Evolutionary conservation across 2,113 vertebrate species (phyloP), one percentile per base, ranked within the genome.

Genomic region (Deroptyus accipitrinus): DNA sequence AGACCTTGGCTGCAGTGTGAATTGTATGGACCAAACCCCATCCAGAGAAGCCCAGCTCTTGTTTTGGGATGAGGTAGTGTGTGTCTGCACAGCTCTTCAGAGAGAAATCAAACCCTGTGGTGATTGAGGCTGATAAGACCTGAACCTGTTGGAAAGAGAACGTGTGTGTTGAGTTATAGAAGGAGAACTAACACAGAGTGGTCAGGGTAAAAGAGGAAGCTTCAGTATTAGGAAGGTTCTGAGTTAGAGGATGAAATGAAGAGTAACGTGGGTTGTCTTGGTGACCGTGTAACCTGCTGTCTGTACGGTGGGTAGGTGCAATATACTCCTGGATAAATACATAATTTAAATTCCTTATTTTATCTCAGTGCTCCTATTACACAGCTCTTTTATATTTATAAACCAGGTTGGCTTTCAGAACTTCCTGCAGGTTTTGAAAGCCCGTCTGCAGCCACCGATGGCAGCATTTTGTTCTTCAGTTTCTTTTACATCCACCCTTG

Each of bases 61-160:
- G 13, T 12, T 42, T 10, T 42, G 79, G 37, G 57, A 15, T 28
- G 37, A 52, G 67, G 18, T 22, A 19, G 41, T 1, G 0, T 55
- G 35, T 1, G 2, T 33, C 59, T 51, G 37, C 14, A 5, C 10
- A 3, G 80, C 4, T 14, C 49, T 70, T 35, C n/a, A 6, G 5
- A 80, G 37, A 41, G 79, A 41, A 70, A 6, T 64, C 62, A 14
- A 11, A 1, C 9, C 3, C 4, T 10, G 10, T 59, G 55, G 24
- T 37, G 23, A 0, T 13, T 48, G 61, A 37, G 67, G 76, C 3
- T 66, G 78, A 3, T 17, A 6, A 10, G 49, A 10, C 17, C 23
- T 37, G 66, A 51, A 2, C 1, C 12, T 0, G 0, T 1, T 68
- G 39, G 54, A 25, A 35, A 22, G 25, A 0, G 0, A 35, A 14